phyloP scores from a whole-genome alignment of 2,113 vertebrate species.

The Suncus etruscus region DNA sequence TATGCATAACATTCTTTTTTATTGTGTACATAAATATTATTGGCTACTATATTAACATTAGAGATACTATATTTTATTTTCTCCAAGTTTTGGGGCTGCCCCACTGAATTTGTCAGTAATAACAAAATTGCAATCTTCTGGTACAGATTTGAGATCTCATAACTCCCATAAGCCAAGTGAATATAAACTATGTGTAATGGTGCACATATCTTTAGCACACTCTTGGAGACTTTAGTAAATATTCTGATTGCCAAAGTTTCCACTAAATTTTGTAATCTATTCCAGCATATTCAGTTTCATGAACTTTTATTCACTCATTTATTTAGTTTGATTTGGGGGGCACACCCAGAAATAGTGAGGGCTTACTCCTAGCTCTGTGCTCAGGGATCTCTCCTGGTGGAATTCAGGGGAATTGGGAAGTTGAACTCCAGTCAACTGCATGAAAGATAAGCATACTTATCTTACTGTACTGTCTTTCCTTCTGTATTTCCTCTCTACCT shows the following conservation, averaged over 20 bases:
- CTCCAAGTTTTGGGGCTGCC: background rate
- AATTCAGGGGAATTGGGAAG: too few relatives aligned
- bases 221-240: background rate
- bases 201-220: background rate
- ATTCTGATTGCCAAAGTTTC: background rate
- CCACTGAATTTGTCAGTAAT: background rate
- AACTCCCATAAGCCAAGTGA: background rate
- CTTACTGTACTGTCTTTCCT: too few relatives aligned
- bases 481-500: too few relatives aligned
- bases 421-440: too few relatives aligned
- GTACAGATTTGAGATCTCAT: background rate
- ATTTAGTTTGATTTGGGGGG: too few relatives aligned
- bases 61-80: background rate
- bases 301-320: too few relatives aligned
- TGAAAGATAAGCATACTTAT: too few relatives aligned
- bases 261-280: conserved; percentile 7
- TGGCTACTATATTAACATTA: background rate
- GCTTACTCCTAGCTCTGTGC: too few relatives aligned
- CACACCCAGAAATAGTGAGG: too few relatives aligned
- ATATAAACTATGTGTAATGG: background rate
- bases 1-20: background rate
- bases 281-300: background rate
- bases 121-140: background rate
- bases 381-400: too few relatives aligned
- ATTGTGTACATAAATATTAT: background rate